Percentiles rank a stretch among this genome's conserved stretches.
Conservation (phyloP, 1,140 invertebrate genomes). For the Sarcophaga peregrina region DNA sequence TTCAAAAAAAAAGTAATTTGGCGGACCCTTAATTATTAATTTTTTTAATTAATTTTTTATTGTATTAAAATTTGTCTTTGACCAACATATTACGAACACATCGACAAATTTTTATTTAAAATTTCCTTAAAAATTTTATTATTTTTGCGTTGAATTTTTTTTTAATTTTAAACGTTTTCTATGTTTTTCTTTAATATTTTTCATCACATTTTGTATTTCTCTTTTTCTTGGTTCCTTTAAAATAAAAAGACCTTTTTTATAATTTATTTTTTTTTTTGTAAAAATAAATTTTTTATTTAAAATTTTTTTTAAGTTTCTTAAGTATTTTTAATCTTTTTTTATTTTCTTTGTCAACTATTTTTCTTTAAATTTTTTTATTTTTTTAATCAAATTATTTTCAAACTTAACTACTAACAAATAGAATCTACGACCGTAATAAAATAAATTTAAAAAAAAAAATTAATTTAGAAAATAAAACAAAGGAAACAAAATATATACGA, state of each 20-base stretch:
- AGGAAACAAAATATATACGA: neutral
- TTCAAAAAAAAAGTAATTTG: too few species aligned
- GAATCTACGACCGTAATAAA: too few species aligned
- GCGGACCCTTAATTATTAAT: too few species aligned
- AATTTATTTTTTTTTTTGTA: slow-evolving; percentile 29
- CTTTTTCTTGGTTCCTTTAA: neutral
- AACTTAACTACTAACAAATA: slow-evolving; percentile 23
- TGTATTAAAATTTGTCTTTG: too few species aligned
- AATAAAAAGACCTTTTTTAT: neutral
- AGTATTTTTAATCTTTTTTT: neutral
- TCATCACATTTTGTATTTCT: too few species aligned
- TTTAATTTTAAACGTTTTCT: too few species aligned
- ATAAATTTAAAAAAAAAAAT: neutral
- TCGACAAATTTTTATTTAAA: too few species aligned
- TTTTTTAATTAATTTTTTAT: too few species aligned
- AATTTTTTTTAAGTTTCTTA: neutral
- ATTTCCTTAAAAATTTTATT: too few species aligned
- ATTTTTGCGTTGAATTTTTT: too few species aligned
- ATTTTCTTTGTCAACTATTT: slow-evolving; percentile 34
- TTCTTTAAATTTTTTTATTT: neutral
- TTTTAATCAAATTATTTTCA: neutral
- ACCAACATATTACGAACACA: too few species aligned
- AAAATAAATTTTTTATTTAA: slow-evolving; percentile 33
- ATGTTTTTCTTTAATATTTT: too few species aligned
- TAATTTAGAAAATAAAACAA: slow-evolving; percentile 29